Conservation (phyloP, 1,140 invertebrate genomes). For the Calycopis cecrops region DNA sequence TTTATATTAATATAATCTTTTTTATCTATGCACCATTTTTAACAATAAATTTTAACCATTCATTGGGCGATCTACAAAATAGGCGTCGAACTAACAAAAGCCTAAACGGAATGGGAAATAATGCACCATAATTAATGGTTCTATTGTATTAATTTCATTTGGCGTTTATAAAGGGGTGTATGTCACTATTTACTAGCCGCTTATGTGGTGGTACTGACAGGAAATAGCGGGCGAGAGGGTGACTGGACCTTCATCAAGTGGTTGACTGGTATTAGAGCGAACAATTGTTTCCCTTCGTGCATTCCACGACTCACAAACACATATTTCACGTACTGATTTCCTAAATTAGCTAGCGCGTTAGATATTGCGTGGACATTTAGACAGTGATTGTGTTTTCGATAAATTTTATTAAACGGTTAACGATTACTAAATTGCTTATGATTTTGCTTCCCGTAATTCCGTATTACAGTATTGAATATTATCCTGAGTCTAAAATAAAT, state of each 20-base stretch:
- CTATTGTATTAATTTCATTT: slow-evolving; percentile 22
- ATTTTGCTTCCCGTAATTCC: no score
- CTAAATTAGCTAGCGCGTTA: slow-evolving; percentile 42
- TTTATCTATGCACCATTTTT: no score
- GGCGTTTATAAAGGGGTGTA: slow-evolving; percentile 21
- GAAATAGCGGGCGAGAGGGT: slow-evolving; percentile 28
- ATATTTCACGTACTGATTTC: slow-evolving; percentile 62
- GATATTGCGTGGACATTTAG: slow-evolving; percentile 13
- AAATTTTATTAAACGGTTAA: not conserved
- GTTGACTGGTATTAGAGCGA: slow-evolving; percentile 68
- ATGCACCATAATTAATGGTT: slow-evolving; percentile 13
- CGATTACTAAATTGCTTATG: no score
- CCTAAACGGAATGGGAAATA: not conserved
- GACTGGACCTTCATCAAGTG: slow-evolving; percentile 66
- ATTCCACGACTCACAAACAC: slow-evolving; percentile 57
- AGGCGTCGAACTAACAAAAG: not conserved
- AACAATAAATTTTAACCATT: no score
- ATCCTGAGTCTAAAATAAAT: no score
- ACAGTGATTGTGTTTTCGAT: not conserved
- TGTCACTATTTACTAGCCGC: slow-evolving; percentile 28
- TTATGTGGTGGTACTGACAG: slow-evolving; percentile 33
- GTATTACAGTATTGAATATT: no score
- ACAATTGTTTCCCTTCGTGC: slow-evolving; percentile 59
- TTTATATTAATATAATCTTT: no score
- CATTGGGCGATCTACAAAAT: no score